A percentile compares a stretch with the other conserved stretches of the same genome.
Conservation (phyloP, 2,113 vertebrate species). For the Ceratotherium simum region DNA sequence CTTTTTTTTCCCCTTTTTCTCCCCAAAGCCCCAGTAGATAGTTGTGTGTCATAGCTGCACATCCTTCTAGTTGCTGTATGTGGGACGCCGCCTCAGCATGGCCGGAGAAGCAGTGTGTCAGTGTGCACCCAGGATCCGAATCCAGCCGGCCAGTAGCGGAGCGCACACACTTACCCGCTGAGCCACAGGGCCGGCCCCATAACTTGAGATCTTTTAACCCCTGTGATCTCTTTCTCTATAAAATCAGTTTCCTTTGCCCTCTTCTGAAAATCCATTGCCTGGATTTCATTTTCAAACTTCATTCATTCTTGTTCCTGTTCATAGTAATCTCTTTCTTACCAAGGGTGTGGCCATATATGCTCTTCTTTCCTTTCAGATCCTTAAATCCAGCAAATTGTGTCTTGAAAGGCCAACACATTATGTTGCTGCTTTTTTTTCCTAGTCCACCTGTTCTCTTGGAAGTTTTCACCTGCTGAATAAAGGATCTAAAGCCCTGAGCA, state of each 20-base stretch:
- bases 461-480: background rate
- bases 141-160: too few relatives aligned
- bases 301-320: background rate
- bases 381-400: slow-evolving; percentile 8
- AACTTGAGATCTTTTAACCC: background rate
- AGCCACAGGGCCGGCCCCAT: too few relatives aligned
- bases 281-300: background rate
- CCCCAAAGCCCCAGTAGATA: too few relatives aligned
- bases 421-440: background rate
- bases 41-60: too few relatives aligned
- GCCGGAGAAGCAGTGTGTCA: too few relatives aligned
- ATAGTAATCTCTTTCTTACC: background rate
- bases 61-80: too few relatives aligned
- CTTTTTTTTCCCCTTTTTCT: too few relatives aligned
- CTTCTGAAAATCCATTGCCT: background rate
- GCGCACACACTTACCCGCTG: too few relatives aligned
- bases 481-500: background rate
- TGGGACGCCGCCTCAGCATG: too few relatives aligned
- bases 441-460: background rate
- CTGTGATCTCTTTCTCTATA: background rate
- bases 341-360: background rate
- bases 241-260: background rate
- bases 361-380: background rate
- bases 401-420: background rate
- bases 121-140: too few relatives aligned